phyloP scores from a whole-genome alignment of 2,888 invertebrate genomes.

The Schizaphis graminum region DNA sequence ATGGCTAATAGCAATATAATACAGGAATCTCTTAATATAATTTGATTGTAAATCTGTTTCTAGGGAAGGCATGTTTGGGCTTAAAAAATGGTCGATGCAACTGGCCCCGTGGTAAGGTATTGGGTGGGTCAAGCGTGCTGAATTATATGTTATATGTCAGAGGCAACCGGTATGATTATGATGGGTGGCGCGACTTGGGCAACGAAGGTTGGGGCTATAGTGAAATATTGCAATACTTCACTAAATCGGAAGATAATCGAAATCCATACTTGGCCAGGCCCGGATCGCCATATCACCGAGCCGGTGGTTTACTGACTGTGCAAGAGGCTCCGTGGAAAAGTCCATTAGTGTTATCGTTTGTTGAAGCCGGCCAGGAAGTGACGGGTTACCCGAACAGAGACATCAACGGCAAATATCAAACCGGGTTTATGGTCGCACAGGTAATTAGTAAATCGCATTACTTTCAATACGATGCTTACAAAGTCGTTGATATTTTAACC shows the following conservation, averaged over 20 bases:
- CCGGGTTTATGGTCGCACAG: conserved; percentile 86
- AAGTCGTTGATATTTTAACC: not conserved
- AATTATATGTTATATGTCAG: conserved; percentile 94
- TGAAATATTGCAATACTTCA: conserved; percentile 88
- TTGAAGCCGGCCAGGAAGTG: conserved; percentile 82
- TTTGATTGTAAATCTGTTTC: not conserved
- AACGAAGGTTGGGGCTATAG: conserved; percentile 92
- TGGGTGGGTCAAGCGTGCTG: conserved; percentile 88
- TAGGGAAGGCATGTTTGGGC: conserved; percentile 79
- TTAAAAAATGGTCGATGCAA: conserved; percentile 86
- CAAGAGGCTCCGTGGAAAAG: conserved; percentile 90
- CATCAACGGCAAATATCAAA: conserved; percentile 84
- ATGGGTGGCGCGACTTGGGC: conserved; percentile 84
- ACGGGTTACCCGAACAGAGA: conserved; percentile 87
- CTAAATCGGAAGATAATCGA: conserved; percentile 89
- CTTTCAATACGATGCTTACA: not conserved
- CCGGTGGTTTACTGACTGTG: conserved; percentile 82
- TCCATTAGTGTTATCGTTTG: conserved; percentile 85
- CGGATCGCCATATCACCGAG: conserved; percentile 71
- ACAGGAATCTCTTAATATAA: not conserved
- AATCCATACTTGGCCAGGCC: conserved; percentile 82
- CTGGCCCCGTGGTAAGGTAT: conserved; percentile 90
- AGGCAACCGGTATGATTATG: conserved; percentile 86
- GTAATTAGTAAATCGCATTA: conserved; percentile 66
- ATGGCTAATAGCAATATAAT: not conserved